Evolutionary conservation across 2,888 invertebrate species (phyloP).

Genomic region (Rhyacophila evoluta): DNA sequence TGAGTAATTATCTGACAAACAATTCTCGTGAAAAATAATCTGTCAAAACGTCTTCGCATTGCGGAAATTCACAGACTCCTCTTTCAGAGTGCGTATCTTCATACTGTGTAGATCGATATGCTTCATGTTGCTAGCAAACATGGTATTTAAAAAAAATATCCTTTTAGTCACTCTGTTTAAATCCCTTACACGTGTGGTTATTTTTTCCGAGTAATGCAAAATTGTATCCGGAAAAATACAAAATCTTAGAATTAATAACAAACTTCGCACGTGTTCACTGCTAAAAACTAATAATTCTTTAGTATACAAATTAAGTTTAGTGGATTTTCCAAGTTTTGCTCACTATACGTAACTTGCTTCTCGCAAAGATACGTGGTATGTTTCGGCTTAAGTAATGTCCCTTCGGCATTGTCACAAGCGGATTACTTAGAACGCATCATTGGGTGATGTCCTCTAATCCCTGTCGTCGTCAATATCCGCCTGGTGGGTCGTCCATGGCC

Average conservation of each 20-base stretch:
- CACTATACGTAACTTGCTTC: too few species aligned
- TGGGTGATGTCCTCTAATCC: conserved; percentile 32
- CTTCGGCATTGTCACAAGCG: conserved; percentile 37
- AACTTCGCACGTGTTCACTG: not conserved
- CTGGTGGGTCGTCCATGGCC: conserved; percentile 34
- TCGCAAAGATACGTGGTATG: not conserved
- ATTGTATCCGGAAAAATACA: not conserved
- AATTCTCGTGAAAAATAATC: too few species aligned
- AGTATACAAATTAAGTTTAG: not conserved
- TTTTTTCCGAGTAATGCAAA: too few species aligned
- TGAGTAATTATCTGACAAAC: not conserved
- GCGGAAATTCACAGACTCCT: too few species aligned
- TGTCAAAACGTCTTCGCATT: too few species aligned
- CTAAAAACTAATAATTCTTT: not conserved
- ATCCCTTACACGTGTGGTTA: too few species aligned
- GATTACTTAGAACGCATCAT: conserved; percentile 44
- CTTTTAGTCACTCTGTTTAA: too few species aligned
- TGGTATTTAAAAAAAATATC: too few species aligned
- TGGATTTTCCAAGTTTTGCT: not conserved
- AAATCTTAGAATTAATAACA: not conserved
- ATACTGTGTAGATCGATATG: too few species aligned
- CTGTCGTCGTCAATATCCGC: not conserved
- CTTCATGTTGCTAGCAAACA: too few species aligned
- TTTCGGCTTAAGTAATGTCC: not conserved
- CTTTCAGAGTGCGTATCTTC: too few species aligned